Base-by-base conservation (phyloP, 1,140 invertebrate genomes). In the Ips nitidus region DNA sequence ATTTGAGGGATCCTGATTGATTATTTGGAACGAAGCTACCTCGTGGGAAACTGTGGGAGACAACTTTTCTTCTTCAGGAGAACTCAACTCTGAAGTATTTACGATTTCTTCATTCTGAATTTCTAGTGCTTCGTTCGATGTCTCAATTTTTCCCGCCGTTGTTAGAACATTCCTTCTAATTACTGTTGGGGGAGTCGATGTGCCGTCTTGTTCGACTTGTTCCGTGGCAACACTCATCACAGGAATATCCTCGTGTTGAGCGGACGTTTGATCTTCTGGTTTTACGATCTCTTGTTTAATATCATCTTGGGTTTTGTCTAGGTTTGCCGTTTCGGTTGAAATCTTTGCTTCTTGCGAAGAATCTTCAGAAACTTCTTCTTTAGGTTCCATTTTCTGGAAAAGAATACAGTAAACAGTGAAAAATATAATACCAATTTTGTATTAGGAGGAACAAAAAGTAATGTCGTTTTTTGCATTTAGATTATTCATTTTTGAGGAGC, bases 151-250 rank as follows among this genome's bases (percentile, higher is more conserved):
- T 5, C 63, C 75, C 3, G 73, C 62, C 0, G 73, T 70, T 3
- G 75, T 76, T 5, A 78, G 70, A 4, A 75, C 69, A 61, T 75
- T 66, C 52, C 76, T 47, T 58, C 58, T 74, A n/a, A 73, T 75
- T 4, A 74, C 72, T 36, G 63, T 66, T 7, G 69, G 66, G n/a
- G 64, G 57, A 37, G 55, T 7, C 38, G 8, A 6, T 5, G 37
- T 55, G 6, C 37, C 45, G n/a, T 4, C 45, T 47, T n/a, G 4
- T 5, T 4, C 45, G 4, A 47, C 45, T 47, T 47, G 45, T n/a
- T 47, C 45, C 1, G 45, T 47, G 45, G 4, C 45, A 47, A 4
- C n/a, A 47, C 4, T 47, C n/a, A 5, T n/a, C n/a, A 47, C 45
- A 4, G 45, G 45, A 5, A 5, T 47, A 5, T 4, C 4, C n/a